Conservation (phyloP, 2,888 invertebrate genomes). For the Tenthredo notha region DNA sequence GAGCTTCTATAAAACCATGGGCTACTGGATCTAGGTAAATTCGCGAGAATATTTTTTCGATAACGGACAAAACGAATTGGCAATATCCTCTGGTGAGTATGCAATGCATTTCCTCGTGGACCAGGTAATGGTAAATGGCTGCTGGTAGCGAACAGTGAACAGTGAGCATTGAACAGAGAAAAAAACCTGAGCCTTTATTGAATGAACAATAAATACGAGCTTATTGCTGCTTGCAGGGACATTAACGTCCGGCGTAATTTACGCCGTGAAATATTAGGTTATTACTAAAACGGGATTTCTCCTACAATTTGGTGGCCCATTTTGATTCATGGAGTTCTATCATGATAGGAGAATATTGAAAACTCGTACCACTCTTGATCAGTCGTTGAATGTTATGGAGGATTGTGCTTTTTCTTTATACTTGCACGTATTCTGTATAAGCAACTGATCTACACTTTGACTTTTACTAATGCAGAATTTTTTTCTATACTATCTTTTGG, state of each 20-base stretch:
- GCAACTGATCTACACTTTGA: background rate
- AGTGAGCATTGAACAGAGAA: slow-evolving; percentile 7
- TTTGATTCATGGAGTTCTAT: slow-evolving; percentile 10
- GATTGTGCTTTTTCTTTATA: background rate
- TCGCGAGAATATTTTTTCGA: slow-evolving; percentile 38
- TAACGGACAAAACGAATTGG: slow-evolving; percentile 59
- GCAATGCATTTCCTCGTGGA: slow-evolving; percentile 5
- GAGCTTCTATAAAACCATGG: slow-evolving; percentile 20
- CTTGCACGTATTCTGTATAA: background rate
- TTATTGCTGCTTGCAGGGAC: slow-evolving; percentile 66
- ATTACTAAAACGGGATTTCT: slow-evolving; percentile 65
- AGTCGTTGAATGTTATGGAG: background rate
- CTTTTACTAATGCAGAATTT: background rate
- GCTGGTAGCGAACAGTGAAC: slow-evolving; percentile 18
- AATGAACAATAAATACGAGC: slow-evolving; percentile 68
- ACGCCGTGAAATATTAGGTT: slow-evolving; percentile 65
- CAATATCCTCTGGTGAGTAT: slow-evolving; percentile 58
- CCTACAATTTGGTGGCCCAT: slow-evolving; percentile 13
- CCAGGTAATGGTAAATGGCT: slow-evolving; percentile 1
- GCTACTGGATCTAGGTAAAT: background rate
- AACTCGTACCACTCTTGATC: background rate
- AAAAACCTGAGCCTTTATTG: slow-evolving; percentile 64
- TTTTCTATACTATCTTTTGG: background rate
- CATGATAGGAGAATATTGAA: slow-evolving; percentile 9
- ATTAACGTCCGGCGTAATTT: slow-evolving; percentile 64